These are phyloP conservation scores for Catamblyrhynchus diadema DNA, from an alignment of 2,797 vertebrate genomes.

Conservation along the genomic window DNA sequence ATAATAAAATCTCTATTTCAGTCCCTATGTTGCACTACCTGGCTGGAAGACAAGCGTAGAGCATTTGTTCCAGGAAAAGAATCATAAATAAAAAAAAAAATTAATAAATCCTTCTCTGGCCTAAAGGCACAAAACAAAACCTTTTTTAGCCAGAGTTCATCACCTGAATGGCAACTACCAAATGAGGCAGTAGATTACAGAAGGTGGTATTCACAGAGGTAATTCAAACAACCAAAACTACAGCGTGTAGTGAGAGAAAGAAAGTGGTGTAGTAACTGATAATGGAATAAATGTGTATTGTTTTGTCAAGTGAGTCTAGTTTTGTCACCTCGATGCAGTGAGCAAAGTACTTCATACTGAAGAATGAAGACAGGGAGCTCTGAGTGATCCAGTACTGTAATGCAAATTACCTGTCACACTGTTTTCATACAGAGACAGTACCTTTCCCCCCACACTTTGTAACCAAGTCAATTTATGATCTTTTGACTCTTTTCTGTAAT, in stretches of 20 bases:
- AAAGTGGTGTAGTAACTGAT: neutral
- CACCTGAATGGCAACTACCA: neutral
- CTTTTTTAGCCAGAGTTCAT: constrained; percentile 41
- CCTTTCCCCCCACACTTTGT: neutral
- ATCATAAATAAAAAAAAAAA: neutral
- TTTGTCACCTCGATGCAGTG: neutral
- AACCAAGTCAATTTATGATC: constrained; percentile 29
- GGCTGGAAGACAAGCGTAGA: constrained; percentile 38
- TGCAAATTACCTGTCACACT: neutral
- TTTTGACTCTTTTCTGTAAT: constrained; percentile 44
- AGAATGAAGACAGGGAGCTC: neutral
- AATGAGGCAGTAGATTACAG: constrained; percentile 38
- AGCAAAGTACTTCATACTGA: neutral
- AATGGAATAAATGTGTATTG: neutral
- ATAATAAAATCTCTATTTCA: constrained; percentile 28
- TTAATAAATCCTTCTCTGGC: constrained; percentile 45
- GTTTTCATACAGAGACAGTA: neutral
- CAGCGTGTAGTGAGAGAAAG: neutral
- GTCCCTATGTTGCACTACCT: neutral
- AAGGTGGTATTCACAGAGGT: constrained; percentile 8
- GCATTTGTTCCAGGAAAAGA: constrained; percentile 56
- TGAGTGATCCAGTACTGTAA: neutral
- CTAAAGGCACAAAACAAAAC: constrained; percentile 53
- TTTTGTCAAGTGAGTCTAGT: neutral
- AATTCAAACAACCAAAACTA: constrained; percentile 29